These are phyloP conservation scores for Mythimna ferrago DNA, from an alignment of 2,888 invertebrate genomes.

Conservation along the genomic window DNA sequence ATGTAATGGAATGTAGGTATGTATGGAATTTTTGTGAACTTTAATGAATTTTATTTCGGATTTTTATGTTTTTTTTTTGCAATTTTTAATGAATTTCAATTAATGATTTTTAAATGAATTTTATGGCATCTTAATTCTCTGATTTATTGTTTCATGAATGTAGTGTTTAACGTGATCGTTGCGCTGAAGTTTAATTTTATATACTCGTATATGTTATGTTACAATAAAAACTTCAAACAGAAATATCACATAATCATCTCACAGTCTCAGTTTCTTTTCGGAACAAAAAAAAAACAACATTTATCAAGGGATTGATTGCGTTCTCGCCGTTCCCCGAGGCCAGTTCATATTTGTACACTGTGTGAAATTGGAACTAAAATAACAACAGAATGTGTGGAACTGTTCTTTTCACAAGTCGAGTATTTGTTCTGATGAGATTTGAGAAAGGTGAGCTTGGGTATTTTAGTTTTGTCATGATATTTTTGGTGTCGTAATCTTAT, in stretches of 20 bases:
- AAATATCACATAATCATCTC: conserved; percentile 12
- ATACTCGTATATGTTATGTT: no score
- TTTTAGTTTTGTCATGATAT: conserved; percentile 3
- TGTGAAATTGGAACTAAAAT: conserved; percentile 65
- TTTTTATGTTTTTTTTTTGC: no score
- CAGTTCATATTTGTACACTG: conserved; percentile 61
- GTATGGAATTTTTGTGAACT: no score
- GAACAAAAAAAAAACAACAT: conserved; percentile 48
- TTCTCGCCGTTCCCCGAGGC: conserved; percentile 35
- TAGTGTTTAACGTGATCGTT: no score
- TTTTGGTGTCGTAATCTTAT: not conserved
- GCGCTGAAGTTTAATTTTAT: no score
- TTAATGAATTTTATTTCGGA: no score
- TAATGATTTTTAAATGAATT: no score
- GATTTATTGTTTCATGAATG: no score
- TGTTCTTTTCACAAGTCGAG: conserved; percentile 24
- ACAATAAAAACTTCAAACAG: no score
- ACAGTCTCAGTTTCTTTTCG: conserved; percentile 5
- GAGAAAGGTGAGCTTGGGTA: not conserved
- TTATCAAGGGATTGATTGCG: conserved; percentile 54
- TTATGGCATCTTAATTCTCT: no score
- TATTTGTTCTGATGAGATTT: conserved; percentile 48
- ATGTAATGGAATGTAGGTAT: no score
- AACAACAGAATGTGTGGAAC: conserved; percentile 48
- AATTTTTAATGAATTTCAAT: no score